Base-by-base conservation (phyloP, 2,888 invertebrate species). In the Agrochola lychnidis region DNA sequence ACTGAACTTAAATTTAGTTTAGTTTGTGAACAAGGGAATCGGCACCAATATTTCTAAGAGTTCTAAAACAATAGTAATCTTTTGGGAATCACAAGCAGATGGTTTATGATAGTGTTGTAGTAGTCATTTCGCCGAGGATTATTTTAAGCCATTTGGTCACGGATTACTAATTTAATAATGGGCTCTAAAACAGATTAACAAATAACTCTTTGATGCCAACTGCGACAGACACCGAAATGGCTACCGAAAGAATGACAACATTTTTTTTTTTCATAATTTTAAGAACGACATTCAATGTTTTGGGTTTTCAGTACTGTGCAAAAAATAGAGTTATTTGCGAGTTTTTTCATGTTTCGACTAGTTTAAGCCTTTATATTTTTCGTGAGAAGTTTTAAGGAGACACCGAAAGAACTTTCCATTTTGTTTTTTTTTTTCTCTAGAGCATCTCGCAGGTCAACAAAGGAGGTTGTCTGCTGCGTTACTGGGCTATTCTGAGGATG, bases 101-200 rank as follows among this genome's bases (percentile, higher is more conserved):
- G 70, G 81, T 61, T 73, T 72, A 83, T 25, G 73, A 80, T 83
- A 68, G 48, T 48, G 10, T 30, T 62, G 57, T 30, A 71, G 76
- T 71, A 79, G 63, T 51, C 5, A 63, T 69, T 45, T 2, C 45
- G 19, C 36, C 0, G 30, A 6, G 42, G 64, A 62, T 73, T 83
- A 69, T 51, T 63, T 14, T 70, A 67, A 76, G 51, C 74, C 5
- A 14, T 14, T 57, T n/a, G 25, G 71, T 69, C 57, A 69, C 14
- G 12, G 72, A 70, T 82, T 73, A 64, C 36, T 64, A 62, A 83
- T 83, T 69, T 57, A 79, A 83, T 83, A 83, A 83, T 73, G 25
- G 73, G 53, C 62, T 69, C 12, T 51, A 14, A 9, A 40, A 59
- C 40, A 72, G 78, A 75, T 70, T 73, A 76, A n/a, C 14, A 56